Base-by-base conservation (phyloP, 2,888 invertebrate species). In the Parascotia fuliginaria region DNA sequence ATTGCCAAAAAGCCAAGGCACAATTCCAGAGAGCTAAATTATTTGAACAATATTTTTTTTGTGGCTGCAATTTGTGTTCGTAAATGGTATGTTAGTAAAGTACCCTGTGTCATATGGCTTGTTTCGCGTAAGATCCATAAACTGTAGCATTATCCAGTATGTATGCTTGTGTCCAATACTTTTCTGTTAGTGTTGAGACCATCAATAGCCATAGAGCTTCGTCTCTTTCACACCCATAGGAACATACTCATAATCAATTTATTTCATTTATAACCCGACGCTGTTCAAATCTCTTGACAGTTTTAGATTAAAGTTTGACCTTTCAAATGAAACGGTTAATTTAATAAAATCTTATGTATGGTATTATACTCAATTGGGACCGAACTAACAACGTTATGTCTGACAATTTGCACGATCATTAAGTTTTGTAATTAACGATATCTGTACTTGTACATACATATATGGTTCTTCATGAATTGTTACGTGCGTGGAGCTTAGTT, bases 321-420 rank as follows among this genome's bases (percentile, higher is more conserved):
- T 63, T 54, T 33, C 37, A 14, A 41, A 41, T 45, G 37, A 22
- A 45, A 45, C 42, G 5, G 13, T 48, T 58, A 58, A 58, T 58
- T 48, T 19, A 58, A 54, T 63, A 19, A 49, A 22, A 24, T 42
- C 42, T 28, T 56, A 56, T 61, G n/a, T n/a, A 65, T 40, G 39
- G 45, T 14, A n/a, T 41, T 42, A 46, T 44, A 56, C 51, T 58
- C 51, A 63, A 67, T 63, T 63, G 39, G 32, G 43, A 44, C 16
- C 9, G 16, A 48, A 16, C 32, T 19, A 15, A 40, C 31, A 41
- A 42, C 39, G 38, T 45, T 59, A 50, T 62, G 54, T 43, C 48
- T 46, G 34, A 58, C 48, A 54, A 66, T 58, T 48, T 66, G 31
- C 36, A 54, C 59, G 47, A 29, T 63, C 41, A 54, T 66, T 66